Evolutionary conservation across 2,797 vertebrate genomes (phyloP), one percentile per base, ranked within the genome.

Genomic region (Lepidocolaptes lacrymiger): DNA sequence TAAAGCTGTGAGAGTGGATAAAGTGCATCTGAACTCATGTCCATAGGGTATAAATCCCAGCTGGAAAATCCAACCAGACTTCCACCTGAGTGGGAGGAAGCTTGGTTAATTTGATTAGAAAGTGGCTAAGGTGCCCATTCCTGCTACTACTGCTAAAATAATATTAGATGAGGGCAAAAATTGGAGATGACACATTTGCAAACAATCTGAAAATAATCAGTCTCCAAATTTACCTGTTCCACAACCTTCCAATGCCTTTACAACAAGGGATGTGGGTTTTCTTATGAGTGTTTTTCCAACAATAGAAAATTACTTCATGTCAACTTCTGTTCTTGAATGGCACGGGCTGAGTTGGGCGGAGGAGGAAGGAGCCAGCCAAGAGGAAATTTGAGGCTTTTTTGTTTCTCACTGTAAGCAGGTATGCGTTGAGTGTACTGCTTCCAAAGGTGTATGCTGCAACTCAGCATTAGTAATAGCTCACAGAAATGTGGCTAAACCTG

Each of bases 331-430:
- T 96, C 95, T 91, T 4, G 0, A 91, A 79, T 84, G 63, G 62
- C 89, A 88, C 0, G 0, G 73, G 73, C 39, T 0, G 1, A 72
- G 48, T 1, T 89, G 95, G 93, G 94, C 6, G 87, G 91, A 89
- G 93, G 66, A 96, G 93, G 92, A 94, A 96, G 69, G 58, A 97
- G 71, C 26, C 79, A 93, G 93, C 91, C 95, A 96, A 95, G 82
- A 96, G 96, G 95, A 97, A 96, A 96, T 96, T 92, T 96, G 95
- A 96, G 92, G 96, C 89, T 95, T 96, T 96, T 93, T 52, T 91
- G 79, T 94, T 96, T 96, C 92, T 95, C 93, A 26, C 79, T 84
- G 62, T 90, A 96, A 94, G 93, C 93, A 97, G 95, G 96, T 96
- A 96, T 95, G 89, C 24, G 0, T 84, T 91, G 93, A 95, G 79